These are phyloP conservation scores for Urosaurus nigricauda DNA, from an alignment of 2,797 vertebrate genomes.

Conservation along the genomic window DNA sequence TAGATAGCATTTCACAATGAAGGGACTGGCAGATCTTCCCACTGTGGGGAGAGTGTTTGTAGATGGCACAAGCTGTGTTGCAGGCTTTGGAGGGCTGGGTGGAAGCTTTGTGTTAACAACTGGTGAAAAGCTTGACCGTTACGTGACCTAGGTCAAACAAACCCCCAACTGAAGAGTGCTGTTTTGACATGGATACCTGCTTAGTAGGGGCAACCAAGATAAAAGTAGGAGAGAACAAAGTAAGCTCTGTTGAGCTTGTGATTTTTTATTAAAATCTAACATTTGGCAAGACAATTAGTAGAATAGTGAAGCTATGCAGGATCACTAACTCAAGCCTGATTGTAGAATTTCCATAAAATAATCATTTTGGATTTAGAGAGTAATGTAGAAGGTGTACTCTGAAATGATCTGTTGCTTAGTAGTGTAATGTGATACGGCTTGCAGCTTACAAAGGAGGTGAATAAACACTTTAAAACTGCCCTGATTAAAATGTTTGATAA, in stretches of 20 bases:
- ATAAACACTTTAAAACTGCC: slow-evolving; percentile 81
- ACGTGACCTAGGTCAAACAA: slow-evolving; percentile 89
- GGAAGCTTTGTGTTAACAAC: slow-evolving; percentile 87
- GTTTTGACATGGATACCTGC: slow-evolving; percentile 95
- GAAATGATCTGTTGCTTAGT: slow-evolving; percentile 68
- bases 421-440: slow-evolving; percentile 82
- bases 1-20: slow-evolving; percentile 73
- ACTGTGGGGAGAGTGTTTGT: slow-evolving; percentile 72
- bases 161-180: slow-evolving; percentile 79
- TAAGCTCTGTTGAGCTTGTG: slow-evolving; percentile 76
- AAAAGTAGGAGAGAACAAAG: slow-evolving; percentile 75
- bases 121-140: slow-evolving; percentile 90
- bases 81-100: slow-evolving; percentile 70
- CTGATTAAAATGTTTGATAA: slow-evolving; percentile 80
- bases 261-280: slow-evolving; percentile 59
- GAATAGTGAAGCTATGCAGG: slow-evolving; percentile 21
- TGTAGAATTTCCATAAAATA: slow-evolving; percentile 65
- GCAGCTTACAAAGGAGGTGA: slow-evolving; percentile 82
- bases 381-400: slow-evolving; percentile 52
- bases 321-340: slow-evolving; percentile 57
- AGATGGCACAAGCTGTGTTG: slow-evolving; percentile 72
- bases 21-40: slow-evolving; percentile 75
- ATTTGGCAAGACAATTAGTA: slow-evolving; percentile 53
- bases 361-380: slow-evolving; percentile 62
- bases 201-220: slow-evolving; percentile 78